phyloP scores from a whole-genome alignment of 2,888 invertebrate genomes.

The Tyria jacobaeae region DNA sequence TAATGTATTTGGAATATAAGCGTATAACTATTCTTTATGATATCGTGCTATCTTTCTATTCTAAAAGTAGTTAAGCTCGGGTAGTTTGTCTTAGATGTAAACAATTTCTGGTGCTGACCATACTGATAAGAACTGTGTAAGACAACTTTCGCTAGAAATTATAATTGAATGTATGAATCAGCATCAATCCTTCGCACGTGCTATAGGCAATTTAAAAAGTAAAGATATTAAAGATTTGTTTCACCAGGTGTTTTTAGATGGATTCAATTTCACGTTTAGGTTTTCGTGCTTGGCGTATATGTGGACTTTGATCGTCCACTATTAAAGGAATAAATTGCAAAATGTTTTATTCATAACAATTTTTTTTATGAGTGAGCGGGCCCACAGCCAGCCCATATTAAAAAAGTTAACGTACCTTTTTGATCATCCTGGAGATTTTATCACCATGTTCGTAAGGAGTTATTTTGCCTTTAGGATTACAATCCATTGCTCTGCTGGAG shows the following conservation, averaged over 20 bases:
- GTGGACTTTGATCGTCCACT: too few relatives aligned
- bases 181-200: slow-evolving; percentile 68
- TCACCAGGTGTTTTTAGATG: slow-evolving; percentile 2
- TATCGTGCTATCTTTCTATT: too few relatives aligned
- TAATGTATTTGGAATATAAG: too few relatives aligned
- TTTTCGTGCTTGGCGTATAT: neutral
- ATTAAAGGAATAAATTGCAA: too few relatives aligned
- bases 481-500: slow-evolving; percentile 91
- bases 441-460: slow-evolving; percentile 95
- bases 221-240: slow-evolving; percentile 42
- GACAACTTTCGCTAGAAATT: slow-evolving; percentile 65
- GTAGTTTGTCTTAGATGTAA: neutral
- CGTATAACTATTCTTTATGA: too few relatives aligned
- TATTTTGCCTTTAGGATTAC: slow-evolving; percentile 92
- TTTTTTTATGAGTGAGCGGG: too few relatives aligned
- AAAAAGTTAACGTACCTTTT: slow-evolving; percentile 87
- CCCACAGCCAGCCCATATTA: neutral
- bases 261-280: neutral
- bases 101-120: neutral
- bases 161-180: slow-evolving; percentile 64
- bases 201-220: slow-evolving; percentile 56
- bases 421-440: slow-evolving; percentile 92
- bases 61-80: neutral
- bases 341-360: too few relatives aligned
- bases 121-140: slow-evolving; percentile 32